Percentiles rank a stretch among this genome's conserved stretches.
These are phyloP conservation scores for Orius laevigatus DNA, from an alignment of 1,140 invertebrate species.

Conservation along the genomic window DNA sequence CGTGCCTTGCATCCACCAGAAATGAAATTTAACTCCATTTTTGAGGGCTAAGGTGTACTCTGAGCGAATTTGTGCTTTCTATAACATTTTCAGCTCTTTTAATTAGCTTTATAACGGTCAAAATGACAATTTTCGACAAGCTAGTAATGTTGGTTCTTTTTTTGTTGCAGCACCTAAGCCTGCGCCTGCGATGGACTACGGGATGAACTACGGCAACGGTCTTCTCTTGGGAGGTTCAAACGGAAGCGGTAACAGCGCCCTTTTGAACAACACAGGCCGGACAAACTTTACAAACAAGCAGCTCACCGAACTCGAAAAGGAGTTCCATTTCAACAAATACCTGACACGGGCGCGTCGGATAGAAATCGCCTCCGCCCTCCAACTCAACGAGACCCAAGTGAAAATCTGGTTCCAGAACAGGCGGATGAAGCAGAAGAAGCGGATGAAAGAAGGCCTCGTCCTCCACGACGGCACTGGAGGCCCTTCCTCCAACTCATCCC, in stretches of 20 bases:
- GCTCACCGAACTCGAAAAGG: constrained; percentile 94
- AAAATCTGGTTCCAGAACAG: constrained; percentile 89
- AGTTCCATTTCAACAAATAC: constrained; percentile 99
- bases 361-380: constrained; percentile 89
- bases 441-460: constrained; percentile 46
- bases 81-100: no score
- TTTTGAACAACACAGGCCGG: constrained; percentile 61
- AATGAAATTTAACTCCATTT: no score
- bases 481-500: background rate
- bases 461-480: constrained; percentile 3
- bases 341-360: constrained; percentile 88
- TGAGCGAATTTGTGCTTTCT: no score
- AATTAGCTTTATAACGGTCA: no score
- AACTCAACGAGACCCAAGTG: constrained; percentile 93
- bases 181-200: constrained; percentile 28
- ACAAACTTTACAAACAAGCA: constrained; percentile 99
- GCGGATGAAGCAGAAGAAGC: constrained; percentile 85
- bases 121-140: no score
- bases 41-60: no score
- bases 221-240: constrained; percentile 24
- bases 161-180: constrained; percentile 49
- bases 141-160: no score
- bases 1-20: no score
- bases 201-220: constrained; percentile 25
- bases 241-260: constrained; percentile 9